Percentiles rank a stretch among this genome's conserved stretches.
phyloP scores from a whole-genome alignment of 2,888 invertebrate species.

The Lamellibrachia satsuma region DNA sequence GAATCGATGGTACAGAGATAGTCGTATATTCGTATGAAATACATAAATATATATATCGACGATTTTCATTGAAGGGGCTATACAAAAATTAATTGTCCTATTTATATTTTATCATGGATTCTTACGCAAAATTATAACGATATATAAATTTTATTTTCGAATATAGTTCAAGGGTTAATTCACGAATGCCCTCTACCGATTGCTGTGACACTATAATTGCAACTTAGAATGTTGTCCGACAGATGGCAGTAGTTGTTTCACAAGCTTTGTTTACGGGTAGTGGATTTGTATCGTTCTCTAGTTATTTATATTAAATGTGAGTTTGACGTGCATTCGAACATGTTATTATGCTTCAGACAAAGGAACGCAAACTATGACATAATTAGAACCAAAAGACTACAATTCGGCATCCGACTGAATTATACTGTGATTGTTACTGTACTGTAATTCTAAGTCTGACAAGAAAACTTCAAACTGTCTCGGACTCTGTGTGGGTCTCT shows the following conservation, averaged over 20 bases:
- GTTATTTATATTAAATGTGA: not conserved
- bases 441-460: too few species aligned
- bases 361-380: not conserved
- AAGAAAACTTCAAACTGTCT: too few species aligned
- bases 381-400: not conserved
- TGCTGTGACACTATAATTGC: not conserved
- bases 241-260: not conserved
- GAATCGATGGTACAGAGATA: not conserved
- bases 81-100: not conserved
- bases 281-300: not conserved
- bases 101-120: not conserved
- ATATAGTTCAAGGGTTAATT: not conserved
- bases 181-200: not conserved
- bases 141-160: not conserved
- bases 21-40: slow-evolving; percentile 11
- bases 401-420: not conserved
- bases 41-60: not conserved
- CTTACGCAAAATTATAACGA: not conserved
- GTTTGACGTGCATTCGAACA: not conserved
- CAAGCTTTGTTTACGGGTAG: not conserved
- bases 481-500: too few species aligned
- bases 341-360: too few species aligned
- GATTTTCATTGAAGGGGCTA: not conserved
- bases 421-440: too few species aligned
- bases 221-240: not conserved